These are phyloP conservation scores for Periplaneta americana DNA, from an alignment of 1,140 invertebrate genomes.

Conservation along the genomic window DNA sequence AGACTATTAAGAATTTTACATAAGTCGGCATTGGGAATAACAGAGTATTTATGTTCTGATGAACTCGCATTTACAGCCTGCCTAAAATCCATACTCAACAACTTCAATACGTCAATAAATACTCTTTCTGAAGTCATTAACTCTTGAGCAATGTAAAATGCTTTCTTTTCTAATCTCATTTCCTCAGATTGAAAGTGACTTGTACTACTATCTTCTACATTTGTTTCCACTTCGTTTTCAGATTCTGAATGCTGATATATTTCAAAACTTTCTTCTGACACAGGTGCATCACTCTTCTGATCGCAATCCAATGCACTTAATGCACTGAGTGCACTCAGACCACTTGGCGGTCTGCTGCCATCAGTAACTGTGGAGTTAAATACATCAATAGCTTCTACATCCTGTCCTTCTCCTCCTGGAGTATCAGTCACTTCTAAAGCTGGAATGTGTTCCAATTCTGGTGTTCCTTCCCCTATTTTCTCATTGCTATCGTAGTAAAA, in stretches of 20 bases:
- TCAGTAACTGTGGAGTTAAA: background rate
- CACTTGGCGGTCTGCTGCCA: background rate
- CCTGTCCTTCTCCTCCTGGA: background rate
- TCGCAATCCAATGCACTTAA: background rate
- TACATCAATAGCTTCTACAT: background rate
- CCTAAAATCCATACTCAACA: conserved; percentile 64
- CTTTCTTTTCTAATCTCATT: conserved; percentile 38
- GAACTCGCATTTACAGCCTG: conserved; percentile 43
- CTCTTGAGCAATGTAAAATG: conserved; percentile 57
- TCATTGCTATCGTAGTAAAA: conserved; percentile 18
- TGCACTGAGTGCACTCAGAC: background rate
- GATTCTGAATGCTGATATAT: conserved; percentile 21
- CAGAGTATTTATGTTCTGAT: conserved; percentile 36
- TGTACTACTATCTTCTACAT: background rate
- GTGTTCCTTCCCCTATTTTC: background rate
- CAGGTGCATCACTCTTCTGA: conserved; percentile 14
- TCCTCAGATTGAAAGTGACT: conserved; percentile 6
- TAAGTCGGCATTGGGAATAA: conserved; percentile 45
- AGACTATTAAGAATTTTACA: conserved; percentile 53
- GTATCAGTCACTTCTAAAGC: background rate
- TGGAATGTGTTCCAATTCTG: background rate
- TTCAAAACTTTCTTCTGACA: conserved; percentile 19
- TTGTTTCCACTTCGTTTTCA: conserved; percentile 17
- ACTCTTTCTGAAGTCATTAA: conserved; percentile 62
- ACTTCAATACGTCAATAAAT: conserved; percentile 60